A percentile compares a stretch with the other conserved stretches of the same genome.
These are phyloP conservation scores for Patella ulyssiponensis DNA, from an alignment of 2,888 invertebrate species.

Conservation along the genomic window DNA sequence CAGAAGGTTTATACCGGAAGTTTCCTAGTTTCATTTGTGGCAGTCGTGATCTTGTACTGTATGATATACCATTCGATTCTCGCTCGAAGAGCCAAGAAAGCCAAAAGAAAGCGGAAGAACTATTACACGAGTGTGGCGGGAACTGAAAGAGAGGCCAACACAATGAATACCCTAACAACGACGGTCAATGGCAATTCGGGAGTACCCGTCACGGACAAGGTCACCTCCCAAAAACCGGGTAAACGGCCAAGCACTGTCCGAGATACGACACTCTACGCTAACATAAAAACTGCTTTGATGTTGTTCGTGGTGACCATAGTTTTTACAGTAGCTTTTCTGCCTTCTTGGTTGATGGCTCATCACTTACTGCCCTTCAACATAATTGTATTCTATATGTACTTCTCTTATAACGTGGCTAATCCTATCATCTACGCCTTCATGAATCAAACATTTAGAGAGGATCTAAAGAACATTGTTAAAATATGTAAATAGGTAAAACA, in stretches of 20 bases:
- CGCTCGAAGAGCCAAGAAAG: conserved; percentile 44
- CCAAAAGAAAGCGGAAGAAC: conserved; percentile 37
- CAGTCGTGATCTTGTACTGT: conserved; percentile 60
- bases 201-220: background rate
- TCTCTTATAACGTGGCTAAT: conserved; percentile 69
- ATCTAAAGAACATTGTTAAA: conserved; percentile 48
- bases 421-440: conserved; percentile 71
- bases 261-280: conserved; percentile 53
- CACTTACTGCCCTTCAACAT: conserved; percentile 48
- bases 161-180: background rate
- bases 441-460: conserved; percentile 68
- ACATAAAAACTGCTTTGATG: conserved; percentile 70
- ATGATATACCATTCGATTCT: conserved; percentile 62
- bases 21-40: conserved; percentile 54
- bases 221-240: conserved; percentile 19
- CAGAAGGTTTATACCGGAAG: conserved; percentile 49
- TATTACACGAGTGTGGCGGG: conserved; percentile 30
- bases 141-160: conserved; percentile 10
- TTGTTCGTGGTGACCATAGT: conserved; percentile 70
- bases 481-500: conserved; percentile 21
- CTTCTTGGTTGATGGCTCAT: conserved; percentile 66
- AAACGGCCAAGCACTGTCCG: conserved; percentile 37
- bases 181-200: conserved; percentile 4
- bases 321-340: conserved; percentile 68
- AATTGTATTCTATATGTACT: conserved; percentile 69